Percentiles rank a stretch among this genome's conserved stretches.
Evolutionary conservation across 2,113 vertebrate species (phyloP).

Genomic region (Gulo gulo): DNA sequence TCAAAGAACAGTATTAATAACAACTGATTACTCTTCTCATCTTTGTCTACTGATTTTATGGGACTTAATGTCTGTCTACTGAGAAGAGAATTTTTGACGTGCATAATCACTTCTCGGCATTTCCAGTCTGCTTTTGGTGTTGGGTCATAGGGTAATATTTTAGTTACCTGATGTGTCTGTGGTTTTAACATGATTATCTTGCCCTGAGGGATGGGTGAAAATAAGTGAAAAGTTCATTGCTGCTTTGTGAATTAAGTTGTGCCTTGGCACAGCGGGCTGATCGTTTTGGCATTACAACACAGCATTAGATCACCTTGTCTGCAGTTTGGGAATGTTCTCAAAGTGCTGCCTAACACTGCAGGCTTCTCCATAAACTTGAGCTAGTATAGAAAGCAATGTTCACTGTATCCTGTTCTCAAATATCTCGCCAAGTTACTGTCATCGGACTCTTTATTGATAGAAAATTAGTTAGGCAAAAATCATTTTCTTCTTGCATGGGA

Average conservation of each 20-base stretch:
- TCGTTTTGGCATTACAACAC: background rate
- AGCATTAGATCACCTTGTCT: constrained; percentile 57
- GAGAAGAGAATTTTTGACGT: constrained; percentile 31
- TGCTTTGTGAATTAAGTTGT: constrained; percentile 30
- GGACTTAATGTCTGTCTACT: background rate
- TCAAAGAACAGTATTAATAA: constrained; percentile 35
- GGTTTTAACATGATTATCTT: constrained; percentile 41
- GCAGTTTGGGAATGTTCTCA: constrained; percentile 28
- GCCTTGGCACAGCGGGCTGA: background rate
- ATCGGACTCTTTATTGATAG: constrained; percentile 43
- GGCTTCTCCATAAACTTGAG: constrained; percentile 21
- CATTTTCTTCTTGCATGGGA: constrained; percentile 54
- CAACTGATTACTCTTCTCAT: background rate
- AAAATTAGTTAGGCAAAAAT: constrained; percentile 66
- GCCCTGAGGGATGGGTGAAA: constrained; percentile 40
- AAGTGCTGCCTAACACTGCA: constrained; percentile 20
- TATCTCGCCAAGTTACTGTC: constrained; percentile 58
- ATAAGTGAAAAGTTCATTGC: constrained; percentile 57
- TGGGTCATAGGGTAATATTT: constrained; percentile 30
- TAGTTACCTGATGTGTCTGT: constrained; percentile 49
- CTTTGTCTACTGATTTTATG: constrained; percentile 13
- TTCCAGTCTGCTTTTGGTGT: constrained; percentile 45
- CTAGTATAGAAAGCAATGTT: background rate
- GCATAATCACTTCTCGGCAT: background rate
- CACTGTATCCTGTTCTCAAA: constrained; percentile 43